Evolutionary conservation across 2,113 vertebrate genomes (phyloP).

Genomic region (Dicerorhinus sumatrensis): DNA sequence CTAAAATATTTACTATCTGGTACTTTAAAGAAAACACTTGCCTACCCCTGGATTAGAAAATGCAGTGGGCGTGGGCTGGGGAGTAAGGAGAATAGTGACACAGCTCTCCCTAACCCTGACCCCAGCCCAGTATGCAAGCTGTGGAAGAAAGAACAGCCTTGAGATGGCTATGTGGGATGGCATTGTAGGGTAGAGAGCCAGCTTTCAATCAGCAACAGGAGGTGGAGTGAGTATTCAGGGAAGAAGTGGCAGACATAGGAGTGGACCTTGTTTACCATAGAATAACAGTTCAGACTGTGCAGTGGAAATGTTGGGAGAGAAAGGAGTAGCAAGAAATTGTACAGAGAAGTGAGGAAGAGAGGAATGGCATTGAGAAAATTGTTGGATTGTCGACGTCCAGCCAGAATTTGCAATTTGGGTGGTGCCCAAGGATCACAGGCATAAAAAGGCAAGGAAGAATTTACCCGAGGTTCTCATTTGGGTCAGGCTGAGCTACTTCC

Average conservation of each 20-base stretch:
- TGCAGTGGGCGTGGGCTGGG: background rate
- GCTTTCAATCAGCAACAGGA: background rate
- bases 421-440: slow-evolving; percentile 26
- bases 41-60: background rate
- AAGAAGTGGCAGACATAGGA: background rate
- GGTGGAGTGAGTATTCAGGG: background rate
- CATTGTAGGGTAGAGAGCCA: background rate
- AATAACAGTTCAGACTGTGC: background rate
- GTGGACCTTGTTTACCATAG: background rate
- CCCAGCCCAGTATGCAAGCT: background rate
- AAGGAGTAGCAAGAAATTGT: background rate
- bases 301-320: slow-evolving; percentile 1
- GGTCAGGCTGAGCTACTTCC: slow-evolving; percentile 18
- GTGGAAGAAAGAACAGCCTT: background rate
- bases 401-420: slow-evolving; percentile 27
- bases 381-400: background rate
- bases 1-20: background rate
- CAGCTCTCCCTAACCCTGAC: background rate
- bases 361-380: background rate
- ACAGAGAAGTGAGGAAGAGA: background rate
- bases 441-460: slow-evolving; percentile 41
- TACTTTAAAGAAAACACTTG: background rate
- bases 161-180: background rate
- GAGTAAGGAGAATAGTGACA: background rate
- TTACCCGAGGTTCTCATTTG: slow-evolving; percentile 41